These are phyloP conservation scores for Blastobasis adustella DNA, from an alignment of 2,888 invertebrate genomes.

Conservation along the genomic window DNA sequence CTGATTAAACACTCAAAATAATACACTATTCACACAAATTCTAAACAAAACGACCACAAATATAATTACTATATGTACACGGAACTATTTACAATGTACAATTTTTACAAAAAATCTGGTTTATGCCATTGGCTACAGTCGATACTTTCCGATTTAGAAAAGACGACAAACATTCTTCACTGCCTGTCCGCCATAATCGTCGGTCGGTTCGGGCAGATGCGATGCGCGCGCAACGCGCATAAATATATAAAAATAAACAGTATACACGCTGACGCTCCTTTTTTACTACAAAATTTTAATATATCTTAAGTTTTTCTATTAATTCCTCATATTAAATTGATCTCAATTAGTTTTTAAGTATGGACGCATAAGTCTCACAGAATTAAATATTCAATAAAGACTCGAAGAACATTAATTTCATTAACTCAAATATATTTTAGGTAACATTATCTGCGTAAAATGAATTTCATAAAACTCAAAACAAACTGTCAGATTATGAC, in stretches of 20 bases:
- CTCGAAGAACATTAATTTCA: no score
- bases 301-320: no score
- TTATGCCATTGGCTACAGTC: slow-evolving; percentile 80
- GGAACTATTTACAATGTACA: slow-evolving; percentile 83
- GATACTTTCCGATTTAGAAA: slow-evolving; percentile 77
- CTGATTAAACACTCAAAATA: slow-evolving; percentile 75
- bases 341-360: no score
- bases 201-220: slow-evolving; percentile 58
- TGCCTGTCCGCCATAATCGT: slow-evolving; percentile 72
- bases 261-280: slow-evolving; percentile 25
- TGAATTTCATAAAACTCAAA: no score
- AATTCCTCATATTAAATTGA: no score
- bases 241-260: slow-evolving; percentile 62
- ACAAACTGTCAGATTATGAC: no score
- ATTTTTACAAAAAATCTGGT: slow-evolving; percentile 76
- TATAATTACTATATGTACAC: slow-evolving; percentile 84
- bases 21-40: slow-evolving; percentile 77
- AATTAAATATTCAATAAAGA: no score
- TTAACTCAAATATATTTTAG: no score
- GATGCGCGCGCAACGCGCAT: slow-evolving; percentile 75
- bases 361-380: no score
- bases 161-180: slow-evolving; percentile 71
- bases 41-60: slow-evolving; percentile 77
- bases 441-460: no score
- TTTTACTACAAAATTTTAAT: not conserved